Evolutionary conservation across 2,797 vertebrate genomes (phyloP).

Genomic region (Gadopsis marmoratus): DNA sequence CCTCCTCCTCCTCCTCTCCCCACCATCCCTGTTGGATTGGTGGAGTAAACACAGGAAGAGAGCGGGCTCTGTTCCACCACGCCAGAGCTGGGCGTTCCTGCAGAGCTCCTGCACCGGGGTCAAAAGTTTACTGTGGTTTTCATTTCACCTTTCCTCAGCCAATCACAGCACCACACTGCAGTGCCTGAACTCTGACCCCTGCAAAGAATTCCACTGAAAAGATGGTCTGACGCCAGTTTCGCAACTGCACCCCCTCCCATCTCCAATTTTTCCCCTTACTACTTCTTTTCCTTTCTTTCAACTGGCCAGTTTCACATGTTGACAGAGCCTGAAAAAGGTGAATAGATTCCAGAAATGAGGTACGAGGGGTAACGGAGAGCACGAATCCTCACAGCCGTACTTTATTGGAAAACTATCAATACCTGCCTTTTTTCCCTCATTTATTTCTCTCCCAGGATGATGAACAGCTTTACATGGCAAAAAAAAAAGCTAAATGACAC

Average conservation of each 20-base stretch:
- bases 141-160: constrained; percentile 98
- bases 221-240: constrained; percentile 83
- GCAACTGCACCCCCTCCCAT: constrained; percentile 63
- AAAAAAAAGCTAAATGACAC: not conserved
- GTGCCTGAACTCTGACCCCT: constrained; percentile 89
- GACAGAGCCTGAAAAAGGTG: constrained; percentile 64
- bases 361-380: constrained; percentile 36
- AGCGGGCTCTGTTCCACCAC: constrained; percentile 87
- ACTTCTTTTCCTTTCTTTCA: constrained; percentile 76
- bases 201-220: constrained; percentile 84
- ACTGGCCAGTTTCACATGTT: constrained; percentile 71
- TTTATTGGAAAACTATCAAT: constrained; percentile 11
- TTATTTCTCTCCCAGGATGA: not conserved
- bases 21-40: constrained; percentile 78
- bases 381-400: not conserved
- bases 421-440: not conserved
- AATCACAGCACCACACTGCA: constrained; percentile 87
- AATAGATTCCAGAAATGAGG: constrained; percentile 67
- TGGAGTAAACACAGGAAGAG: constrained; percentile 90
- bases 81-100: constrained; percentile 93
- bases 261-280: constrained; percentile 58
- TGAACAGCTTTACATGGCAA: not conserved
- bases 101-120: constrained; percentile 91
- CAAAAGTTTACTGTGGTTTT: constrained; percentile 99
- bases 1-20: constrained; percentile 50